phyloP scores from a whole-genome alignment of 2,888 invertebrate genomes.

The Caenorhabditis wallacei region DNA sequence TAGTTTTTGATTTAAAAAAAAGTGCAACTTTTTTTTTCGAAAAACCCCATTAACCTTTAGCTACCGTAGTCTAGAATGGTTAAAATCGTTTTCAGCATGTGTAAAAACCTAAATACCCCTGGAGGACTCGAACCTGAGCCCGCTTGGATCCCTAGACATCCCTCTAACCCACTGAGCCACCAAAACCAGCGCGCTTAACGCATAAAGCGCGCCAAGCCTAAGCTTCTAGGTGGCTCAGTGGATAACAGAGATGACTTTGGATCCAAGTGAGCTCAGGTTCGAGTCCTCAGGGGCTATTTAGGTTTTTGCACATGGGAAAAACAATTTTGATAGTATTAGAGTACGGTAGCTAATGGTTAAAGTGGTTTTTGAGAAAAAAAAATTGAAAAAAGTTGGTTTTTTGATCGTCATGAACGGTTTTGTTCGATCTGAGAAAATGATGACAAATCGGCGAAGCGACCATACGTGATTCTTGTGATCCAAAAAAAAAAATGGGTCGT shows the following conservation, averaged over 20 bases:
- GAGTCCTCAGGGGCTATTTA: background rate
- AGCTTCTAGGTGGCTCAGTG: background rate
- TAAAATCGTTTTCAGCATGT: too few relatives aligned
- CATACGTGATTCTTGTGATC: background rate
- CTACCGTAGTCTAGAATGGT: too few relatives aligned
- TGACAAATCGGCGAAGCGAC: too few relatives aligned
- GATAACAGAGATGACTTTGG: background rate
- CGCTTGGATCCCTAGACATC: slow-evolving; percentile 7
- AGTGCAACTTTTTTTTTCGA: too few relatives aligned
- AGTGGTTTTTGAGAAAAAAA: too few relatives aligned
- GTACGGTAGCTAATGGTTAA: background rate
- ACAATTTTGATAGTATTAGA: background rate
- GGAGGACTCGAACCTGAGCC: too few relatives aligned
- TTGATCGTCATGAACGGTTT: too few relatives aligned
- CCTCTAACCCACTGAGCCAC: slow-evolving; percentile 1
- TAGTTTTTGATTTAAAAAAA: too few relatives aligned
- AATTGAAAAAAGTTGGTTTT: too few relatives aligned
- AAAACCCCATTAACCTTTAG: too few relatives aligned
- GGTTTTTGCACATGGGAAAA: background rate
- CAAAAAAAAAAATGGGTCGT: background rate
- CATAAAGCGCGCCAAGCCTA: background rate
- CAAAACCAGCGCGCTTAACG: background rate
- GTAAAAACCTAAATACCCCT: too few relatives aligned
- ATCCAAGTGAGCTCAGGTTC: background rate
- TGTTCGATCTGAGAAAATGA: too few relatives aligned